A percentile compares a stretch with the other conserved stretches of the same genome.
Conservation (phyloP, 2,113 vertebrate species). For the Patagioenas fasciata region DNA sequence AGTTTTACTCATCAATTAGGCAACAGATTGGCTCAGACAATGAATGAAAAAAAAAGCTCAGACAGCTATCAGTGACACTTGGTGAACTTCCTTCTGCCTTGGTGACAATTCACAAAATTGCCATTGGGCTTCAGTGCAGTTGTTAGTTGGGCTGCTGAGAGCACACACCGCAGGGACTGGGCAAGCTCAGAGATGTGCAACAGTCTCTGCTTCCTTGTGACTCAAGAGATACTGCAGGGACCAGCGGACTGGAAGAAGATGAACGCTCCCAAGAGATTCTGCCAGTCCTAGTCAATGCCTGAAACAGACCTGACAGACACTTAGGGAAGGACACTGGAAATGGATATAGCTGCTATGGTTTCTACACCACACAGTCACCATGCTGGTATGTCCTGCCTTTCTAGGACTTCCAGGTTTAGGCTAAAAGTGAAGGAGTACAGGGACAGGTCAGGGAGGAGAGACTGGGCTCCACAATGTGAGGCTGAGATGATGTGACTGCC, state of each 20-base stretch:
- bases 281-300: background rate
- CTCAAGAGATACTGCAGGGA: background rate
- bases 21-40: background rate
- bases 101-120: background rate
- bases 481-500: background rate
- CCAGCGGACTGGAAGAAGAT: background rate
- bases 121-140: background rate
- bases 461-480: background rate
- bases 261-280: background rate
- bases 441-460: background rate
- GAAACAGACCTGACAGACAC: fast-evolving
- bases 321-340: background rate
- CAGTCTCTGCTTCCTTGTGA: background rate
- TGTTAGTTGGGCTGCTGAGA: background rate
- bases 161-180: fast-evolving
- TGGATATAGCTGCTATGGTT: background rate
- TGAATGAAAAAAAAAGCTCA: background rate
- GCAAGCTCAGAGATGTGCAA: background rate
- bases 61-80: background rate
- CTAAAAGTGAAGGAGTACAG: background rate
- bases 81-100: background rate
- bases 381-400: background rate
- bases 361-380: background rate
- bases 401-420: background rate
- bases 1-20: background rate